Conservation (phyloP, 2,797 vertebrate species). For the Trachops cirrhosus region DNA sequence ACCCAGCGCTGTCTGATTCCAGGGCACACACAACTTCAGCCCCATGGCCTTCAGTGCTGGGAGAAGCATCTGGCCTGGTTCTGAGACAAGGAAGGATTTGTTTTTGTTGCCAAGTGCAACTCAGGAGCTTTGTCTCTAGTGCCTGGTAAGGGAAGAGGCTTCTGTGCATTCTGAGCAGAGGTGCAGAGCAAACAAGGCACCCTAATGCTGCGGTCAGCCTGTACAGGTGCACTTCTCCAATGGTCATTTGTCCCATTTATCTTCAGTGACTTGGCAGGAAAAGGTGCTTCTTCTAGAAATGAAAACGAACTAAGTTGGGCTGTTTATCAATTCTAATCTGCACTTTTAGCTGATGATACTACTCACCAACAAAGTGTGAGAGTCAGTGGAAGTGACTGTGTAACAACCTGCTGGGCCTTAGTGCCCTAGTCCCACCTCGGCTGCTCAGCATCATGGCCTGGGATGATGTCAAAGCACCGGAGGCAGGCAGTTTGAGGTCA, state of each 20-base stretch:
- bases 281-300: neutral
- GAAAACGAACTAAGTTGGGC: neutral
- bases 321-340: neutral
- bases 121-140: neutral
- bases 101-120: accelerated
- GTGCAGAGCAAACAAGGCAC: neutral
- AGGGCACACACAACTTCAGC: accelerated
- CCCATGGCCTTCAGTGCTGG: neutral
- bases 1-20: neutral
- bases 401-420: neutral
- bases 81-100: neutral
- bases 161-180: accelerated
- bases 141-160: neutral
- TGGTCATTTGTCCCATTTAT: neutral
- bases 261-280: neutral
- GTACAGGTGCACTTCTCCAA: too few relatives aligned
- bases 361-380: neutral
- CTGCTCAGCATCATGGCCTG: neutral
- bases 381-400: neutral
- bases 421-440: neutral
- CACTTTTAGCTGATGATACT: neutral
- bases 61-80: accelerated
- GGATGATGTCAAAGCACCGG: neutral
- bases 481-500: neutral
- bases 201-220: neutral